Conservation (phyloP, 2,888 invertebrate species). For the Caenorhabditis sinica region DNA sequence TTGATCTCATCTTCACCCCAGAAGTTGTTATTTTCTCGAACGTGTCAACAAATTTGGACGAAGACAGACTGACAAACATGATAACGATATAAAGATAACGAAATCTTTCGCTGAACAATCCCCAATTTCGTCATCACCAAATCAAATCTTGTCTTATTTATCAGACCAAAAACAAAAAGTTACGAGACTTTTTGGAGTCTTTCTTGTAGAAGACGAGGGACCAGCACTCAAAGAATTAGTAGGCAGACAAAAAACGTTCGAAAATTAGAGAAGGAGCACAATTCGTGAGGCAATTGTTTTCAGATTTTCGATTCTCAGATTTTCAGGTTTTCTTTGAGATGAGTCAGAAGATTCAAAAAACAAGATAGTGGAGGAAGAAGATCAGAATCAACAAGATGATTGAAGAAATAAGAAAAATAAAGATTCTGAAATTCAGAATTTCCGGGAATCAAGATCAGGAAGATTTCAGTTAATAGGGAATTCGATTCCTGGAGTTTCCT, state of each 20-base stretch:
- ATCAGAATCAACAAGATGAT: not conserved
- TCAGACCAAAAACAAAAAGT: not conserved
- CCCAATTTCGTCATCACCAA: slow-evolving; percentile 5
- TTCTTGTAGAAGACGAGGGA: not conserved
- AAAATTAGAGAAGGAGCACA: not conserved
- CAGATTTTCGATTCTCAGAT: slow-evolving; percentile 6
- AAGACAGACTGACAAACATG: slow-evolving; percentile 7
- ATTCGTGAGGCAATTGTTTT: slow-evolving; percentile 8
- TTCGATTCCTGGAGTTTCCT: no score
- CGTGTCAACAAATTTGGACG: not conserved
- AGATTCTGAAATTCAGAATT: not conserved
- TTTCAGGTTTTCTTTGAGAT: slow-evolving; percentile 6
- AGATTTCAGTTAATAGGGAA: no score
- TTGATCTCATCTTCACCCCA: no score
- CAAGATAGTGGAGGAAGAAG: not conserved
- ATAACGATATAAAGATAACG: slow-evolving; percentile 10
- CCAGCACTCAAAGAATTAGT: slow-evolving; percentile 43
- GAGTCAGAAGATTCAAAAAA: slow-evolving; percentile 29
- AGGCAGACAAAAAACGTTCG: not conserved
- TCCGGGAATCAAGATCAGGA: no score
- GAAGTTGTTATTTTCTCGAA: no score
- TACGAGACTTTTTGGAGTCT: not conserved
- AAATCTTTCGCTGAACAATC: not conserved
- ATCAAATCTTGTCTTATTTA: not conserved
- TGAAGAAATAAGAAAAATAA: no score